A percentile compares a stretch with the other conserved stretches of the same genome.
phyloP scores from a whole-genome alignment of 2,888 invertebrate species.

The Hesperia comma region DNA sequence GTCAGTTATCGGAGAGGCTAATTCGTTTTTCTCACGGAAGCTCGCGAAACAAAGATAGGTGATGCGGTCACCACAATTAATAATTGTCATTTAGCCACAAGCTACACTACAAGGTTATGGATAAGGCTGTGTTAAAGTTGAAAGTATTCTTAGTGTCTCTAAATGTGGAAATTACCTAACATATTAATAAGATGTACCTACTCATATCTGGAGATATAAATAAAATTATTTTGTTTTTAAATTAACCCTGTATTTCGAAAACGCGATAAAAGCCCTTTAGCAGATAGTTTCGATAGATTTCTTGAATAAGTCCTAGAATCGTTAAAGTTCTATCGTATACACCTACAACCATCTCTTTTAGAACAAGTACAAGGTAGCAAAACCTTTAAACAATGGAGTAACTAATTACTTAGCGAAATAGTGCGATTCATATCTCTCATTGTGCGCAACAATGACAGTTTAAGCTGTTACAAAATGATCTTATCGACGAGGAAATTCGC shows the following conservation, averaged over 20 bases:
- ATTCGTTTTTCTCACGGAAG: conserved; percentile 29
- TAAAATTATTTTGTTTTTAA: too few relatives aligned
- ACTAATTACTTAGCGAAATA: conserved; percentile 27
- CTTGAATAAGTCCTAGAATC: not conserved
- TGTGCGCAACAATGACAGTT: conserved; percentile 35
- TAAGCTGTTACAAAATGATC: conserved; percentile 20
- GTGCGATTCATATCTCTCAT: conserved; percentile 36
- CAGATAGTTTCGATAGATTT: not conserved
- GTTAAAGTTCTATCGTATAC: not conserved
- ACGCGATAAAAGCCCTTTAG: not conserved
- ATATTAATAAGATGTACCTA: too few relatives aligned
- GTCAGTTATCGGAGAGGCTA: conserved; percentile 38
- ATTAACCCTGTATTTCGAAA: not conserved
- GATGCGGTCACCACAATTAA: not conserved
- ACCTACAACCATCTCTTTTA: not conserved
- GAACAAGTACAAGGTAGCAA: conserved; percentile 15
- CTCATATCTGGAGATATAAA: too few relatives aligned
- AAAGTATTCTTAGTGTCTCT: not conserved
- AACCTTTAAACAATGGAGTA: conserved; percentile 21
- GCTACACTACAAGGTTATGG: not conserved
- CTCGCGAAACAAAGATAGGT: not conserved
- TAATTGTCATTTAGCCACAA: not conserved
- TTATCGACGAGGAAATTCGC: conserved; percentile 32
- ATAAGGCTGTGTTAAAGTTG: too few relatives aligned
- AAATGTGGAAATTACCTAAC: not conserved